Evolutionary conservation across 2,888 invertebrate species (phyloP).

Genomic region (Phengaris arion): DNA sequence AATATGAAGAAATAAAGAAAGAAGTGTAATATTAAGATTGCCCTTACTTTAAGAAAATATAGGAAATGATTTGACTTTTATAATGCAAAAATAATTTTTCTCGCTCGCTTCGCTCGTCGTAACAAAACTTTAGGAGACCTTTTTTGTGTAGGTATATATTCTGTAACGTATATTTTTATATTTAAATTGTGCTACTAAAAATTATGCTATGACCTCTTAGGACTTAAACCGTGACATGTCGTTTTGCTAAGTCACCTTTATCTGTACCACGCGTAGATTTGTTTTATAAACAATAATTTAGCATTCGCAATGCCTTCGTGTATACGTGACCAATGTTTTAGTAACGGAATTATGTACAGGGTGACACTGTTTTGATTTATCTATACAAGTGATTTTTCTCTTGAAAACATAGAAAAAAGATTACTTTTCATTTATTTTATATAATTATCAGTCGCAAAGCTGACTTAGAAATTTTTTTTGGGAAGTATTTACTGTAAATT

Average conservation of each 20-base stretch:
- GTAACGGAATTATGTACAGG: constrained; percentile 40
- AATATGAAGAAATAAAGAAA: neutral
- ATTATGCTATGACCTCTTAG: neutral
- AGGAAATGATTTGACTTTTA: no score
- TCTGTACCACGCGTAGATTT: constrained; percentile 25
- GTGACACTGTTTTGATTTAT: no score
- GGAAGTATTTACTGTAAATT: no score
- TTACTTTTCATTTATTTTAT: no score
- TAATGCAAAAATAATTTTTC: neutral
- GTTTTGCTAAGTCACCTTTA: constrained; percentile 1
- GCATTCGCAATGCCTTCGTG: constrained; percentile 33
- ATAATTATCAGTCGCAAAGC: no score
- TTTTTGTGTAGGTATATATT: no score
- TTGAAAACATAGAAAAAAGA: no score
- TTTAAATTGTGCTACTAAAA: neutral
- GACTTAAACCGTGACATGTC: neutral
- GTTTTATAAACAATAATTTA: constrained; percentile 34
- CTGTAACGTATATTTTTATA: neutral
- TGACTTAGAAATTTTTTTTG: no score
- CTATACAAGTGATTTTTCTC: no score
- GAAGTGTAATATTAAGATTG: no score
- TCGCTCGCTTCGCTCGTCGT: neutral
- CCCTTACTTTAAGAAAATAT: no score
- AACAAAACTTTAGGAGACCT: no score
- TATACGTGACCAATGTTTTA: constrained; percentile 45